phyloP scores from a whole-genome alignment of 2,113 vertebrate species.

The Taxidea taxus region DNA sequence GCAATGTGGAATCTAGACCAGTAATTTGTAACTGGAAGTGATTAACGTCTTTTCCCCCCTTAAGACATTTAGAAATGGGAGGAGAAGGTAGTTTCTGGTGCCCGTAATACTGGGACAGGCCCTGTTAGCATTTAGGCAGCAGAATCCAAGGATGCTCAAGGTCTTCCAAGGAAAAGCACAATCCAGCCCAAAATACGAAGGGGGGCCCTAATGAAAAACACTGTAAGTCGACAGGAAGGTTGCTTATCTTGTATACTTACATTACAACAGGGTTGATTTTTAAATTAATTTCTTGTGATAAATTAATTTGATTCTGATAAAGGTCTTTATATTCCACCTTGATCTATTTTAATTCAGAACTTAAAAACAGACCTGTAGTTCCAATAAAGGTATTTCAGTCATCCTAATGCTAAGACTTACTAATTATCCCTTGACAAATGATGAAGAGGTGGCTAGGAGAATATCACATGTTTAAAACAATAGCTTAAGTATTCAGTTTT shows the following conservation, averaged over 20 bases:
- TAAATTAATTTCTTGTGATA: background rate
- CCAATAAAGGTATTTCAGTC: background rate
- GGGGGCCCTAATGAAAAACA: background rate
- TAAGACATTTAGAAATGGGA: background rate
- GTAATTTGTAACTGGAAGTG: background rate
- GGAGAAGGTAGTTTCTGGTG: background rate
- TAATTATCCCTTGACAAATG: conserved; percentile 34
- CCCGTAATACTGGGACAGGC: background rate
- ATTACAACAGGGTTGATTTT: background rate
- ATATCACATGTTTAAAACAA: background rate
- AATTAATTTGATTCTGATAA: conserved; percentile 34
- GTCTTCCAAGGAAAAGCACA: background rate
- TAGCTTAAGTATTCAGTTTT: conserved; percentile 8
- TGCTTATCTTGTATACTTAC: background rate
- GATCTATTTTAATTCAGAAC: conserved; percentile 23
- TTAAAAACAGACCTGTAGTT: background rate
- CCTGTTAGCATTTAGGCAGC: background rate
- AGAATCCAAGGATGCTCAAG: background rate
- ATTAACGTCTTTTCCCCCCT: background rate
- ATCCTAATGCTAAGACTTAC: background rate
- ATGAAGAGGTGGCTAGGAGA: background rate
- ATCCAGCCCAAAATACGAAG: background rate
- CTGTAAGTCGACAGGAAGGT: background rate
- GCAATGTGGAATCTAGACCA: background rate
- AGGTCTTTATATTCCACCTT: background rate